These are phyloP conservation scores for Athalia circularis DNA, from an alignment of 2,888 invertebrate genomes.

Conservation along the genomic window DNA sequence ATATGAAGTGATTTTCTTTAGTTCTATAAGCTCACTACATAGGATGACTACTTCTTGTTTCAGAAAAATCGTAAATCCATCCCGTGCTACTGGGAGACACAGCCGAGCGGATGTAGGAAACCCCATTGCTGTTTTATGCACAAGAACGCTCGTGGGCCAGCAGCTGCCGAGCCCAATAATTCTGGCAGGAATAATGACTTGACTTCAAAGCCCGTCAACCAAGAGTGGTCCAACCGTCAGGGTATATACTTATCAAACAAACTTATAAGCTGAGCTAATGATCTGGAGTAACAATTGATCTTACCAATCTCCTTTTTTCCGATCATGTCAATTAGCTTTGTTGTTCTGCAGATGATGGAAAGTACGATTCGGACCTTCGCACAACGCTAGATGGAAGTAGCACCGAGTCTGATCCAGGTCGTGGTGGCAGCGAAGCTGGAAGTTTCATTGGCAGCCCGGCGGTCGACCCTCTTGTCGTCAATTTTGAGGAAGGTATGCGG, in stretches of 20 bases:
- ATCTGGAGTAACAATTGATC: not conserved
- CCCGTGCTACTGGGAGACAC: constrained; percentile 92
- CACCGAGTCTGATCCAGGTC: constrained; percentile 70
- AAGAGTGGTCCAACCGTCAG: constrained; percentile 70
- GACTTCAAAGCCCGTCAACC: constrained; percentile 64
- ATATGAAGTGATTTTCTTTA: constrained; percentile 38
- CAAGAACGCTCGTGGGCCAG: constrained; percentile 66
- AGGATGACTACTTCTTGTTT: constrained; percentile 56
- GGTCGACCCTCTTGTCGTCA: constrained; percentile 84
- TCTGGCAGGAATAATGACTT: constrained; percentile 60
- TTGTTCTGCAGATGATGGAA: constrained; percentile 64
- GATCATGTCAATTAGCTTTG: constrained; percentile 15
- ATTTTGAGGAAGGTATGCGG: constrained; percentile 90
- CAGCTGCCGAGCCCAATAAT: constrained; percentile 60
- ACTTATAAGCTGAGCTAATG: not conserved
- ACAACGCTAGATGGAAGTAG: constrained; percentile 60
- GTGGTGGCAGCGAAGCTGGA: constrained; percentile 70
- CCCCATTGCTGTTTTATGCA: constrained; percentile 91
- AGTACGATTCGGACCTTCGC: constrained; percentile 60
- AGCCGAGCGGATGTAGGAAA: constrained; percentile 89
- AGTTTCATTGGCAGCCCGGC: constrained; percentile 74
- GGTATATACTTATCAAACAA: constrained; percentile 57
- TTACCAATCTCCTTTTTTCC: not conserved
- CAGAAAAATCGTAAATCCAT: constrained; percentile 89
- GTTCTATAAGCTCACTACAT: not conserved